Conservation (phyloP, 2,888 invertebrate genomes). For the Lagria hirta region DNA sequence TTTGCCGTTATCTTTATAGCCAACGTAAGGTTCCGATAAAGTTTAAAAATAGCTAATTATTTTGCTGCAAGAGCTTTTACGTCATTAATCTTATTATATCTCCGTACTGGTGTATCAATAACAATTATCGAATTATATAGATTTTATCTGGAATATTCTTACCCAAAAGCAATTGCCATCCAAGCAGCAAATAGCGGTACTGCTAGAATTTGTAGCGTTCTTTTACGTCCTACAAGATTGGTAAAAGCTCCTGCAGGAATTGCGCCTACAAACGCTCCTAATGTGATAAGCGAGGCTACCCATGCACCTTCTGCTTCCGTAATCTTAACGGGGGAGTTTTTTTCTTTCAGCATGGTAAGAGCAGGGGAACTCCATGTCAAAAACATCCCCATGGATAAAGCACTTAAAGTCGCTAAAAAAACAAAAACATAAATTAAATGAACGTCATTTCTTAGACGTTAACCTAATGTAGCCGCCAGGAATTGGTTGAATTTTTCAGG, state of each 20-base stretch:
- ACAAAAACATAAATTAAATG: background rate
- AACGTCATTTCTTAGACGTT: conserved; percentile 22
- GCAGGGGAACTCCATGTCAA: conserved; percentile 64
- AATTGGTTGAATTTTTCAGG: conserved; percentile 42
- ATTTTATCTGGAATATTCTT: too few species aligned
- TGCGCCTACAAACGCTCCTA: conserved; percentile 60
- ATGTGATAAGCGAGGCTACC: conserved; percentile 59
- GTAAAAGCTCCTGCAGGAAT: conserved; percentile 60
- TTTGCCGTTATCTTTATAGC: too few species aligned
- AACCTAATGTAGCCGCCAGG: conserved; percentile 43
- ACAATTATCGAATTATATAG: background rate
- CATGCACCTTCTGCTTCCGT: conserved; percentile 55
- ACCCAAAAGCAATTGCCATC: conserved; percentile 62
- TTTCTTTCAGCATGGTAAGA: conserved; percentile 51
- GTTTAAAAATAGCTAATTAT: too few species aligned
- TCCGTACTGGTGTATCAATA: conserved; percentile 2
- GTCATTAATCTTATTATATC: too few species aligned
- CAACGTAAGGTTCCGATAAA: too few species aligned
- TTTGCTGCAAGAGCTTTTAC: too few species aligned
- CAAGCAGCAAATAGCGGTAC: conserved; percentile 60
- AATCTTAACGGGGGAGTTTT: conserved; percentile 31
- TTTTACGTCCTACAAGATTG: conserved; percentile 60
- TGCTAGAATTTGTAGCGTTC: conserved; percentile 58
- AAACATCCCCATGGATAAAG: conserved; percentile 60
- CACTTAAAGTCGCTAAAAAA: conserved; percentile 60